A percentile compares a stretch with the other conserved stretches of the same genome.
These are phyloP conservation scores for Hiodon tergisus DNA, from an alignment of 2,113 vertebrate genomes.

Conservation along the genomic window DNA sequence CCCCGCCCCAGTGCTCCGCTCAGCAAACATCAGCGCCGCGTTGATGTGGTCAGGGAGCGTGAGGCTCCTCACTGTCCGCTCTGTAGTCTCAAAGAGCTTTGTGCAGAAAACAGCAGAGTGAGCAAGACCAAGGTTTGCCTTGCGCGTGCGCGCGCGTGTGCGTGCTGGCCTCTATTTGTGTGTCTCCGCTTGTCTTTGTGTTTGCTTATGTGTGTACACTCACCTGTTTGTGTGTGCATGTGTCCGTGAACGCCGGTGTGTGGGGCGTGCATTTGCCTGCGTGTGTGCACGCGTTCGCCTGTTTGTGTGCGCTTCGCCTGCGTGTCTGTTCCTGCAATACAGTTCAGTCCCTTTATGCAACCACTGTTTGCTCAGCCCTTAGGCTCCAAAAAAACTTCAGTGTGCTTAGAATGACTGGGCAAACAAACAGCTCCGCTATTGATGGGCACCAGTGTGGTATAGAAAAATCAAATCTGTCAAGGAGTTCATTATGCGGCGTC, in stretches of 20 bases:
- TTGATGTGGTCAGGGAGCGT: slow-evolving; percentile 6
- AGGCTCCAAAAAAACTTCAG: slow-evolving; percentile 40
- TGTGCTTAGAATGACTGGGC: slow-evolving; percentile 57
- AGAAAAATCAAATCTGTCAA: slow-evolving; percentile 64
- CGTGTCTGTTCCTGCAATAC: slow-evolving; percentile 21
- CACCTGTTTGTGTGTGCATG: neutral
- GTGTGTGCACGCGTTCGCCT: slow-evolving; percentile 1
- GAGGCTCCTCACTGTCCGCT: slow-evolving; percentile 29
- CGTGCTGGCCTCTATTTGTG: neutral
- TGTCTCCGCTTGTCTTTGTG: neutral
- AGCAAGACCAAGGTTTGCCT: neutral
- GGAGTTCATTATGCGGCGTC: slow-evolving; percentile 63
- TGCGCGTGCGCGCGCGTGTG: neutral
- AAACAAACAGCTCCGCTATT: slow-evolving; percentile 66
- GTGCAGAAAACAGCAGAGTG: neutral
- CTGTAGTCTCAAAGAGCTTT: slow-evolving; percentile 8
- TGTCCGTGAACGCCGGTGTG: neutral
- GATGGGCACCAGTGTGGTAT: slow-evolving; percentile 56
- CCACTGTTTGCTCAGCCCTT: slow-evolving; percentile 59
- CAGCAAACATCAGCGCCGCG: slow-evolving; percentile 8
- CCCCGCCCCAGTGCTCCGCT: slow-evolving; percentile 24
- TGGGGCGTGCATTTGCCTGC: neutral
- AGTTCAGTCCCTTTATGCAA: slow-evolving; percentile 59
- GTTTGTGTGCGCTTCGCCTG: slow-evolving; percentile 4
- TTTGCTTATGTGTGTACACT: neutral